Evolutionary conservation across 2,888 invertebrate species (phyloP), one percentile per base, ranked within the genome.

Genomic region (Amiota mariae): DNA sequence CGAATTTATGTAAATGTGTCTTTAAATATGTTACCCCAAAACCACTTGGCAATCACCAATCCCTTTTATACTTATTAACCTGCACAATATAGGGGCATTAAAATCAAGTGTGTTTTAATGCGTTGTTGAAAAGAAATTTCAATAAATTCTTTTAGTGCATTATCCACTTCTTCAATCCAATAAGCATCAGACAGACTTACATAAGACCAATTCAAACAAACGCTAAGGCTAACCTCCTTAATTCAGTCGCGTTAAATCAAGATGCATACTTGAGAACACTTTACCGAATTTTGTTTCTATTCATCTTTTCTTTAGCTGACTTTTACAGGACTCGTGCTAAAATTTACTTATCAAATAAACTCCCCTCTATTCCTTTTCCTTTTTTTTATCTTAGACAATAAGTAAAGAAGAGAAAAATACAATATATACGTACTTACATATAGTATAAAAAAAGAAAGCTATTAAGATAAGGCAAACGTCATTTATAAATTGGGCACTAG

Each of bases 401-500:
- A 36, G 36, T 36, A 36, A 36, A 54, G 13, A 54, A 51, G 1
- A 4, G 4, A 54, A 54, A 54, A 54, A 54, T n/a, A 54, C 54
- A 54, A 54, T 12, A 51, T n/a, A 20, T 20, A 20, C n/a, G n/a
- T n/a, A n/a, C n/a, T n/a, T n/a, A n/a, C n/a, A n/a, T n/a, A n/a
- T n/a, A n/a, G n/a, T n/a, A n/a, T n/a, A 10, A 18, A 59, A 59
- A 59, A 59, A 59, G 11, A 20, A 15, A 15, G 18, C 59, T 20
- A 18, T 59, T 59, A 56, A 80, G 82, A 82, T 83, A 82, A 84
- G 76, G 76, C 79, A 82, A 85, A 81, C 85, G 54, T n/a, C 67
- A 84, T 78, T 85, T 82, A 82, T 82, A 82, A 85, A 85, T 85
- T 82, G 84, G 84, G 77, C 74, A 79, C 82, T 77, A 76, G 36